phyloP scores from a whole-genome alignment of 2,888 invertebrate species.

The Temnothorax ravouxi region DNA sequence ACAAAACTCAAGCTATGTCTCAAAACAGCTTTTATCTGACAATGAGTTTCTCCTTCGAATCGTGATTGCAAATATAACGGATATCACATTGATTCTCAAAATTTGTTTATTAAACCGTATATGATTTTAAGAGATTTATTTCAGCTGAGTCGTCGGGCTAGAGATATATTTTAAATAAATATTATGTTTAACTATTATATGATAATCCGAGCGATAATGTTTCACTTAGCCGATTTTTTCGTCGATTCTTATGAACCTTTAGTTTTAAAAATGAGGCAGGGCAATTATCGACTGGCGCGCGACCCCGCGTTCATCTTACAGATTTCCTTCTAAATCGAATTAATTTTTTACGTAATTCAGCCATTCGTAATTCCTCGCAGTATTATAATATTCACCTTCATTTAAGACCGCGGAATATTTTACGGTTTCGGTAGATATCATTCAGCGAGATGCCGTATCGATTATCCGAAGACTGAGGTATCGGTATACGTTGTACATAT shows the following conservation, averaged over 20 bases:
- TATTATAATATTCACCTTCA: conserved; percentile 42
- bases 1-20: neutral
- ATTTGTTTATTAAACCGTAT: neutral
- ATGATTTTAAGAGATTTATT: neutral
- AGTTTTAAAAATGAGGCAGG: neutral
- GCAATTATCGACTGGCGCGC: neutral
- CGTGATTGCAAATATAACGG: neutral
- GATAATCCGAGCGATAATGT: neutral
- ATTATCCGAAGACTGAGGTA: conserved; percentile 8
- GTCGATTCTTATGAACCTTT: neutral
- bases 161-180: neutral
- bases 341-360: conserved; percentile 37
- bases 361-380: conserved; percentile 2
- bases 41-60: neutral
- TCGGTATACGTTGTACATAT: neutral
- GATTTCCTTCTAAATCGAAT: conserved; percentile 45
- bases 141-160: neutral
- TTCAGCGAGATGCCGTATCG: conserved; percentile 19
- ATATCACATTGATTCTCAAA: neutral
- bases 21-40: neutral
- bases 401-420: conserved; percentile 42
- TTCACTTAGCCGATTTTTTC: neutral
- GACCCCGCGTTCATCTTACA: neutral
- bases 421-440: conserved; percentile 45
- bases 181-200: neutral